These are phyloP conservation scores for Harpegnathos saltator DNA, from an alignment of 1,140 invertebrate genomes.

Conservation along the genomic window DNA sequence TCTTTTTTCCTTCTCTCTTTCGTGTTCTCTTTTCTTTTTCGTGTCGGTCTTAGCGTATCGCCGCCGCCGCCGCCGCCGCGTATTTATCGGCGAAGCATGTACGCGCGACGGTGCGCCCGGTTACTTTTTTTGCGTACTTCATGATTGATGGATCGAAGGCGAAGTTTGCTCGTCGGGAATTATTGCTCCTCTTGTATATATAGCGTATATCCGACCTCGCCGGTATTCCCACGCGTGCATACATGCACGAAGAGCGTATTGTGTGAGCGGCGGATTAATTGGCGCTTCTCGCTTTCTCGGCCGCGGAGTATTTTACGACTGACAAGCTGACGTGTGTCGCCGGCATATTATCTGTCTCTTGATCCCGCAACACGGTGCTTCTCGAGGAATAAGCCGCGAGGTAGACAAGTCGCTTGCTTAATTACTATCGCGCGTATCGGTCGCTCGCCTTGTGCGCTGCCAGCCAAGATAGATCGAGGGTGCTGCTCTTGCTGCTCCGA, in stretches of 20 bases:
- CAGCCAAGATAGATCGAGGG: conserved; percentile 57
- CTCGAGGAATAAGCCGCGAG: conserved; percentile 62
- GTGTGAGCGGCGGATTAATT: conserved; percentile 41
- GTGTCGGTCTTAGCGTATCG: no score
- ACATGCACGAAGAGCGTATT: neutral
- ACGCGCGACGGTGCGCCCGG: neutral
- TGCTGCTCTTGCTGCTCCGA: conserved; percentile 16
- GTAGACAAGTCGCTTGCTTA: conserved; percentile 68
- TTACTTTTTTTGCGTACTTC: neutral
- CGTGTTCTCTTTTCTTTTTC: neutral
- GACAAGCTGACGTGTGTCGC: conserved; percentile 60
- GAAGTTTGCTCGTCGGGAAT: conserved; percentile 22
- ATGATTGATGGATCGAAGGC: conserved; percentile 29
- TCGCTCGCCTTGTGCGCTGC: conserved; percentile 53
- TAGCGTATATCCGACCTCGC: neutral
- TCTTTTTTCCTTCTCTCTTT: neutral
- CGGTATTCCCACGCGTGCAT: conserved; percentile 13
- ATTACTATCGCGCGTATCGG: conserved; percentile 66
- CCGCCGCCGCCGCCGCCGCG: neutral
- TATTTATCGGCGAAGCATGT: conserved; percentile 17
- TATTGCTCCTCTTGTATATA: conserved; percentile 13
- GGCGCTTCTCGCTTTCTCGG: conserved; percentile 19
- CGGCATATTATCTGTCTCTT: conserved; percentile 75
- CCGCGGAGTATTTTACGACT: conserved; percentile 44
- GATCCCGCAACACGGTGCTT: conserved; percentile 74